Evolutionary conservation across 2,797 vertebrate species (phyloP).

Genomic region (Aselliscus stoliczkanus): DNA sequence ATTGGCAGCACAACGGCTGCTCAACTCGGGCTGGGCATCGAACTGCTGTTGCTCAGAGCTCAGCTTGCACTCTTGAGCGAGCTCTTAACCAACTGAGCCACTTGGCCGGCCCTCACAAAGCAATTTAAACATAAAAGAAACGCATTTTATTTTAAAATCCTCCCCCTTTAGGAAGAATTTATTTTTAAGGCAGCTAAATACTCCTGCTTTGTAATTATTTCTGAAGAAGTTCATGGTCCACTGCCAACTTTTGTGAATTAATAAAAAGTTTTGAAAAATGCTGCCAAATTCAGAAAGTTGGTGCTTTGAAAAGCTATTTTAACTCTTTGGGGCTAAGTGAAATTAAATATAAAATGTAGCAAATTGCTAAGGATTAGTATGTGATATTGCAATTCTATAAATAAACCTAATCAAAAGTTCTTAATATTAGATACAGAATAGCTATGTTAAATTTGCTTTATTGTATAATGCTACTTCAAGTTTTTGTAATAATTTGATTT

Average conservation of each 20-base stretch:
- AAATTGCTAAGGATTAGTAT: neutral
- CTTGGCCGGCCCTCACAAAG: too few relatives aligned
- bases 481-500: neutral
- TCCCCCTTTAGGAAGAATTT: slow-evolving; percentile 46
- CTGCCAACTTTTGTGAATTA: slow-evolving; percentile 72
- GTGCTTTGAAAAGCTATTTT: slow-evolving; percentile 47
- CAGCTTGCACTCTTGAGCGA: too few relatives aligned
- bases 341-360: neutral
- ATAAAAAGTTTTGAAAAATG: slow-evolving; percentile 60
- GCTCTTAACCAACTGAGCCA: too few relatives aligned
- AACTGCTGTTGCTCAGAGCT: too few relatives aligned
- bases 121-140: slow-evolving; percentile 57
- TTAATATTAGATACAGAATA: neutral
- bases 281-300: slow-evolving; percentile 52
- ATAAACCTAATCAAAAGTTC: neutral
- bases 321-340: slow-evolving; percentile 38
- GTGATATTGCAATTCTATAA: neutral
- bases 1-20: too few relatives aligned
- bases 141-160: slow-evolving; percentile 43
- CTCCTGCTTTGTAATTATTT: slow-evolving; percentile 65
- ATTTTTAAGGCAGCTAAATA: slow-evolving; percentile 62
- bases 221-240: slow-evolving; percentile 64
- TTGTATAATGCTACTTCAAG: neutral
- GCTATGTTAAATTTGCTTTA: neutral
- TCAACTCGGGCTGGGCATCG: too few relatives aligned